Evolutionary conservation across 2,797 vertebrate species (phyloP).

Genomic region (Chaenodraco wilsoni): DNA sequence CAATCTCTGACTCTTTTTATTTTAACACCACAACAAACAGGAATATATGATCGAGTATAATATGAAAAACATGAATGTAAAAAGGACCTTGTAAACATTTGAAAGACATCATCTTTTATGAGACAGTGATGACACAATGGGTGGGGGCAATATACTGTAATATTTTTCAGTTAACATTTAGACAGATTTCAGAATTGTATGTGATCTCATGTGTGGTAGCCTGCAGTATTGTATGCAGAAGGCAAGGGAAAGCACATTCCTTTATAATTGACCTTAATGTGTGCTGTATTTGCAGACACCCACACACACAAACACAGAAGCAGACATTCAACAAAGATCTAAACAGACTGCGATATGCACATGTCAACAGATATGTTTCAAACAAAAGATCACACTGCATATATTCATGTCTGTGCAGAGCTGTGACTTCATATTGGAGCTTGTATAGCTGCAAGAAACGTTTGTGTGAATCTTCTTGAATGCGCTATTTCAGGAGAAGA

Average conservation of each 20-base stretch:
- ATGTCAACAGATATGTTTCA: conserved; percentile 7
- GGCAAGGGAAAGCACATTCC: not conserved
- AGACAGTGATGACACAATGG: not conserved
- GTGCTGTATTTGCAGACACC: conserved; percentile 15
- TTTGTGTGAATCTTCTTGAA: conserved; percentile 32
- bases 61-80: not conserved
- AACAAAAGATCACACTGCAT: not conserved
- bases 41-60: too few species aligned
- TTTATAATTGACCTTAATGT: conserved; percentile 10
- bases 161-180: not conserved
- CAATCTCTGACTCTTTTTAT: too few species aligned
- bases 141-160: not conserved
- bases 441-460: conserved; percentile 5
- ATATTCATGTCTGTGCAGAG: not conserved
- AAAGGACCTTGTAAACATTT: not conserved
- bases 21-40: too few species aligned
- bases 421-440: conserved; percentile 6
- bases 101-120: not conserved
- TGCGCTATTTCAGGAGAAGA: conserved; percentile 39
- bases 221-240: conserved; percentile 1
- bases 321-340: conserved; percentile 1
- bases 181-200: conserved; percentile 5
- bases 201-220: conserved; percentile 15
- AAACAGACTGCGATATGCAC: conserved; percentile 4
- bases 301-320: conserved; percentile 4